Conservation (phyloP, 35 echinoderm and acorn worm species). For the Nesometra sesokonis region DNA sequence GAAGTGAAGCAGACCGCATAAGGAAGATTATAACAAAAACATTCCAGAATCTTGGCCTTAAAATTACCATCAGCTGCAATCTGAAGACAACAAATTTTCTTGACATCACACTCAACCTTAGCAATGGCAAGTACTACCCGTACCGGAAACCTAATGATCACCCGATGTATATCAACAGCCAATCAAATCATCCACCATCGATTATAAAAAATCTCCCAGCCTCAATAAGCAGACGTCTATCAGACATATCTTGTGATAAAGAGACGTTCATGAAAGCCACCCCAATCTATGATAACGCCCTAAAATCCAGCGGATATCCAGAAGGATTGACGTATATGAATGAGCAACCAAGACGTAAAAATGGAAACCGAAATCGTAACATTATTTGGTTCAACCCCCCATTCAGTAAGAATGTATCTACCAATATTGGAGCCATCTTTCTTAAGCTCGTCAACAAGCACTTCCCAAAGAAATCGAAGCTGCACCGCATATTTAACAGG, state of each 20-base stretch:
- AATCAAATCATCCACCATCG: slow-evolving; percentile 9
- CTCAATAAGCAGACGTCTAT: not conserved
- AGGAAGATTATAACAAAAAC: not conserved
- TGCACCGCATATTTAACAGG: too few relatives aligned
- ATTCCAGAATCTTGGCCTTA: not conserved
- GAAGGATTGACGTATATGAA: too few relatives aligned
- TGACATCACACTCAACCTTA: slow-evolving; percentile 16
- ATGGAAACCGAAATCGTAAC: too few relatives aligned
- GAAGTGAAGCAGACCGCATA: not conserved
- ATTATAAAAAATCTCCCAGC: not conserved
- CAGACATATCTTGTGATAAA: slow-evolving; percentile 6
- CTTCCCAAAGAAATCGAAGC: too few relatives aligned
- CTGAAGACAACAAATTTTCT: not conserved
- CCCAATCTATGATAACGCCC: not conserved
- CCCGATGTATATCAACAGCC: slow-evolving; percentile 15
- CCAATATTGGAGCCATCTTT: too few relatives aligned
- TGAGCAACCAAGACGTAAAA: too few relatives aligned
- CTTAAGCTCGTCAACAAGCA: too few relatives aligned
- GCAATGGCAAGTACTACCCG: not conserved
- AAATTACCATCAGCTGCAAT: not conserved
- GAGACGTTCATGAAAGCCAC: not conserved
- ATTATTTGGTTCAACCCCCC: too few relatives aligned
- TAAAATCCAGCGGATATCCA: too few relatives aligned
- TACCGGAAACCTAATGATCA: slow-evolving; percentile 19
- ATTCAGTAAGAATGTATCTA: too few relatives aligned